A percentile compares a stretch with the other conserved stretches of the same genome.
Conservation (phyloP, 2,888 invertebrate species). For the Idaea dimidiata region DNA sequence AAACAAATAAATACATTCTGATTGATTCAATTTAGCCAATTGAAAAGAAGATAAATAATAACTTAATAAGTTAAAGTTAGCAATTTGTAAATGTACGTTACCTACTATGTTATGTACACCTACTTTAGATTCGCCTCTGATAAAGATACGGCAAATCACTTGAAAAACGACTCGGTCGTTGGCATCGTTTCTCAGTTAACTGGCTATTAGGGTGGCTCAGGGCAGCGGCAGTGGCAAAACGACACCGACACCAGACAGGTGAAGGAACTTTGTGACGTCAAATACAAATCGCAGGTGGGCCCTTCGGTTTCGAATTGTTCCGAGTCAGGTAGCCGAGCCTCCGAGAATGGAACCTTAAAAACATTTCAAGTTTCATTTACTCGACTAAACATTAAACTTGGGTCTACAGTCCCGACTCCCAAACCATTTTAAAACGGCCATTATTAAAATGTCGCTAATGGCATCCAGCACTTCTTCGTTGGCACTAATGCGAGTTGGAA, state of each 20-base stretch:
- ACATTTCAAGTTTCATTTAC: constrained; percentile 36
- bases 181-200: constrained; percentile 37
- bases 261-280: constrained; percentile 59
- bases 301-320: constrained; percentile 42
- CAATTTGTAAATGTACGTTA: background rate
- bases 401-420: constrained; percentile 12
- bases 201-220: constrained; percentile 34
- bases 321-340: constrained; percentile 42
- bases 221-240: constrained; percentile 36
- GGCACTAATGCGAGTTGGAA: constrained; percentile 55
- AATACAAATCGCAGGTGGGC: constrained; percentile 53
- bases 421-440: constrained; percentile 37
- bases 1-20: background rate
- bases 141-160: constrained; percentile 29
- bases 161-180: constrained; percentile 27
- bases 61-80: background rate
- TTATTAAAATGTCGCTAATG: constrained; percentile 51
- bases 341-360: constrained; percentile 28
- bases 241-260: constrained; percentile 50
- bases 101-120: background rate
- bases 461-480: constrained; percentile 45
- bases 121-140: constrained; percentile 13
- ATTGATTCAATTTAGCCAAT: background rate
- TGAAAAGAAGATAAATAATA: background rate
- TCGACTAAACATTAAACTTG: constrained; percentile 27